These are phyloP conservation scores for Hypothenemus hampei DNA, from an alignment of 1,140 invertebrate genomes.

Conservation along the genomic window DNA sequence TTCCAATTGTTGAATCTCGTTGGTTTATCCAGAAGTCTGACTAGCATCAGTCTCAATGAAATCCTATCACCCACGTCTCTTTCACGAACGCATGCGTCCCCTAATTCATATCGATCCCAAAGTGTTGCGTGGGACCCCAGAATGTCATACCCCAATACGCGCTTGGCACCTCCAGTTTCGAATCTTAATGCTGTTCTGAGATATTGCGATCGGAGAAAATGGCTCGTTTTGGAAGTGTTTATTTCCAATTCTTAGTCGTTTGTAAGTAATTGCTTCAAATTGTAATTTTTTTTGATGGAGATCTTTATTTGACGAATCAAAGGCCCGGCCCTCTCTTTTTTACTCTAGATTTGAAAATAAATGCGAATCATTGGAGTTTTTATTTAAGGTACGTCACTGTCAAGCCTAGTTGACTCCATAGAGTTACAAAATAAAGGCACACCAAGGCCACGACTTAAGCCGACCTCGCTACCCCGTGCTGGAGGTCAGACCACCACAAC, in stretches of 20 bases:
- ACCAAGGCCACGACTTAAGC: conserved; percentile 33
- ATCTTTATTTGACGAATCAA: too few species aligned
- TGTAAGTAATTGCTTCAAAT: conserved; percentile 30
- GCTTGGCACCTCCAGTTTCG: conserved; percentile 23
- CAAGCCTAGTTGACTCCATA: conserved; percentile 26
- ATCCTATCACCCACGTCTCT: conserved; percentile 28
- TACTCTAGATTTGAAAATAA: too few species aligned
- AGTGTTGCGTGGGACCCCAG: conserved; percentile 29
- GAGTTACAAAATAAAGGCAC: conserved; percentile 35
- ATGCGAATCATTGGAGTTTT: too few species aligned
- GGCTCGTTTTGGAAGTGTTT: conserved; percentile 27
- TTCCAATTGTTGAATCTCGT: too few species aligned
- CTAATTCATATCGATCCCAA: conserved; percentile 30
- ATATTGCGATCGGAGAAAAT: conserved; percentile 27
- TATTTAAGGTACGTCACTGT: conserved; percentile 28
- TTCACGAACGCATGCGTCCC: conserved; percentile 23
- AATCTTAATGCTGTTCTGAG: conserved; percentile 28
- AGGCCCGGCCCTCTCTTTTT: too few species aligned
- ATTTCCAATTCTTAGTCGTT: conserved; percentile 33
- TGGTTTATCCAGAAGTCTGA: too few species aligned
- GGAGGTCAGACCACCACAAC: conserved; percentile 18
- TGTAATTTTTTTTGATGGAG: too few species aligned
- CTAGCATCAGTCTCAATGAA: conserved; percentile 32
- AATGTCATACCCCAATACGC: conserved; percentile 14
- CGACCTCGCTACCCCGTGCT: conserved; percentile 26